Base-by-base conservation (phyloP, 2,888 invertebrate genomes). In the Cylindroiulus punctatus region DNA sequence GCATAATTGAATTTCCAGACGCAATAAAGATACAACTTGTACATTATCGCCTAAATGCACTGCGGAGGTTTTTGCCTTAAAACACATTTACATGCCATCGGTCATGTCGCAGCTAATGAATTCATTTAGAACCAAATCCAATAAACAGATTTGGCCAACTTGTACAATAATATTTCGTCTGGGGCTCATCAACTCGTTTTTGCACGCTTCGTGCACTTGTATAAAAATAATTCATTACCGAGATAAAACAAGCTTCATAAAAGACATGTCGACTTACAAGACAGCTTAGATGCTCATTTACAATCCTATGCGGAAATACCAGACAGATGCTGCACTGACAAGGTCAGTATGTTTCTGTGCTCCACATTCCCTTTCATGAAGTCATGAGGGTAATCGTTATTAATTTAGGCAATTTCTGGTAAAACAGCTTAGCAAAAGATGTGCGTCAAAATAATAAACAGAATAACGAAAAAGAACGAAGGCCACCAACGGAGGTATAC, bases 271-370 rank as follows among this genome's bases (percentile, higher is more conserved):
- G n/a, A 65, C 65, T 65, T 65, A 65, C 10, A 12, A 12, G 65
- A 65, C 26, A 65, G 65, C 65, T 65, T 65, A 65, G 26, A 65
- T 65, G 65, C 12, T 26, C 65, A 65, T 65, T 65, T 65, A n/a
- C 65, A 65, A 65, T 26, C 65, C 65, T 12, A 65, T 65, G 65
- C 26, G 65, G 65, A 65, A 65, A 65, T 65, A 26, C 3, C 65
- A 26, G 65, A 65, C 65, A 65, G 22, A 65, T 26, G 65, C 7
- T 65, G 26, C 26, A 10, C 26, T n/a, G n/a, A 12, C 65, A 65
- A 65, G 65, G 65, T 65, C 65, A n/a, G 65, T 65, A 65, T 65
- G 65, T 65, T 65, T n/a, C 65, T n/a, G 65, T n/a, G 65, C 65
- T n/a, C 65, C 26, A 26, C 65, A 65, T 65, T 26, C 8, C 40